Evolutionary conservation across 2,888 invertebrate species (phyloP).

Genomic region (Onthophagus sagittarius): DNA sequence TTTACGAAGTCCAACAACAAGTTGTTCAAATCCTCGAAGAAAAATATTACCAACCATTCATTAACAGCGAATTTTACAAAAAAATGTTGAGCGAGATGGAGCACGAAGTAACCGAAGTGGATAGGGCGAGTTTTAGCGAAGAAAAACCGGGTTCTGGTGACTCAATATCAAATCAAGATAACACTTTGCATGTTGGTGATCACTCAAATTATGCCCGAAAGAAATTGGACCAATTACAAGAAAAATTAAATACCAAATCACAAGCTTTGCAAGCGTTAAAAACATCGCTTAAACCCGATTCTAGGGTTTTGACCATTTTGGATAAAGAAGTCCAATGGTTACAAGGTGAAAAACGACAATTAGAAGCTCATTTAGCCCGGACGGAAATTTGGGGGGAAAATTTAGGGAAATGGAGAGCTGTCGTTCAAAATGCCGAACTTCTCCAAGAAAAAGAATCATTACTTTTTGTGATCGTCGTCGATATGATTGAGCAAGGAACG

Average conservation of each 20-base stretch:
- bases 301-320: conserved; percentile 72
- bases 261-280: conserved; percentile 77
- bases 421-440: conserved; percentile 76
- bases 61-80: conserved; percentile 81
- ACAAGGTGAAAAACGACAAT: conserved; percentile 71
- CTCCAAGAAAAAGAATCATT: conserved; percentile 54
- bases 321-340: conserved; percentile 82
- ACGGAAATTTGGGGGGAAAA: conserved; percentile 91
- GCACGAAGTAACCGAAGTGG: conserved; percentile 50
- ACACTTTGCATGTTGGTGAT: conserved; percentile 65
- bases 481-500: conserved; percentile 65
- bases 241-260: conserved; percentile 77
- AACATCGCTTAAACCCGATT: conserved; percentile 78
- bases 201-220: conserved; percentile 78
- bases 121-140: conserved; percentile 50
- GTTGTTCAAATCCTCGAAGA: conserved; percentile 78
- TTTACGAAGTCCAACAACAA: conserved; percentile 80
- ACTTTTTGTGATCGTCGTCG: conserved; percentile 76
- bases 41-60: conserved; percentile 84
- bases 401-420: conserved; percentile 82
- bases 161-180: conserved; percentile 51
- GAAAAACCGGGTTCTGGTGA: conserved; percentile 58
- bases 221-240: conserved; percentile 79
- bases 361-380: conserved; percentile 79
- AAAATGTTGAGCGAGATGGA: conserved; percentile 65